Conservation (phyloP, 2,113 vertebrate species). For the Antechinus flavipes region DNA sequence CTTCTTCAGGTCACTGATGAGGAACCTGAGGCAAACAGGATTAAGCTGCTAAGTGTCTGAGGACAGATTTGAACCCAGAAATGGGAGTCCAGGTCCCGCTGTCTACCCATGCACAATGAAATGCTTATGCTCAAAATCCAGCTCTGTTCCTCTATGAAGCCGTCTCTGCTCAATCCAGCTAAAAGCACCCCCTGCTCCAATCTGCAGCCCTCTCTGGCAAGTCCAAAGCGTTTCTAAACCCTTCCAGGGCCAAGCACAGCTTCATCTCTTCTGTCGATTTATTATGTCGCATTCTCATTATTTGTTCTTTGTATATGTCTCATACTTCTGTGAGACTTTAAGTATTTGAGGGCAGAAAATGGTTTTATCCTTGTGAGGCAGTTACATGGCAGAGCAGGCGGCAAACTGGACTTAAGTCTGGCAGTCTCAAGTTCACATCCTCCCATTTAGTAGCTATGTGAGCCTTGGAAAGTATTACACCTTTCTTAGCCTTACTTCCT, state of each 20-base stretch:
- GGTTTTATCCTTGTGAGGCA: neutral
- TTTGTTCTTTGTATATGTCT: neutral
- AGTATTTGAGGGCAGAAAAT: neutral
- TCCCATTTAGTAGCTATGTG: neutral
- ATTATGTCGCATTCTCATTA: neutral
- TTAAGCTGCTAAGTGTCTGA: neutral
- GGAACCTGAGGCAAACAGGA: neutral
- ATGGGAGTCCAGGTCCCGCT: neutral
- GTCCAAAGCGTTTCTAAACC: neutral
- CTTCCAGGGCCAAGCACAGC: neutral
- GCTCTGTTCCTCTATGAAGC: neutral
- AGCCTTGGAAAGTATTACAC: neutral
- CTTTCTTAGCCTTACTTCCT: neutral
- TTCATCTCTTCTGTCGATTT: neutral
- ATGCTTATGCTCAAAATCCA: neutral
- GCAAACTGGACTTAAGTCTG: neutral
- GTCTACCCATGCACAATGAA: neutral
- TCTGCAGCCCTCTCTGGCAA: neutral
- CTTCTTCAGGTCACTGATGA: neutral
- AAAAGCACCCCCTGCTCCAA: neutral
- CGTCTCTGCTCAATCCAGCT: neutral
- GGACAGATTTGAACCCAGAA: neutral
- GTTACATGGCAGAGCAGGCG: neutral
- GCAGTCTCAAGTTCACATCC: neutral
- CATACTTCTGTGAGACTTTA: neutral